These are phyloP conservation scores for Scaptomyza hsui DNA, from an alignment of 1,140 invertebrate species.

Conservation along the genomic window DNA sequence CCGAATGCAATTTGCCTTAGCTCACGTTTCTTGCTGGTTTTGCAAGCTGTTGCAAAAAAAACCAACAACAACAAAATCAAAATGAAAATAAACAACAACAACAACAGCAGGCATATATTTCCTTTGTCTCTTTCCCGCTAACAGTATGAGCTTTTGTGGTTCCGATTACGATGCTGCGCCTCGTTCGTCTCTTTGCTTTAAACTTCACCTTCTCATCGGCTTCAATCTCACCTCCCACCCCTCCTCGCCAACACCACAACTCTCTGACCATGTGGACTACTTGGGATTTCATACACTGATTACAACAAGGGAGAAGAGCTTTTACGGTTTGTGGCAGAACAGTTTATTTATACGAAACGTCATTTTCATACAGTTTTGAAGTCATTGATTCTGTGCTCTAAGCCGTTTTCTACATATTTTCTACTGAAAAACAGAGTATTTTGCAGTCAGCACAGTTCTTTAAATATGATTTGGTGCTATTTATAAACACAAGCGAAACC, in stretches of 20 bases:
- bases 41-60: constrained; percentile 58
- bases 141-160: constrained; percentile 3
- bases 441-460: neutral
- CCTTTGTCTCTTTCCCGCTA: constrained; percentile 41
- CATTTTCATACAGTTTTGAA: too few relatives aligned
- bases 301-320: neutral
- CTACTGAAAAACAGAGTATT: neutral
- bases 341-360: too few relatives aligned
- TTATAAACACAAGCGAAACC: neutral
- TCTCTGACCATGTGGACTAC: neutral
- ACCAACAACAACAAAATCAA: neutral
- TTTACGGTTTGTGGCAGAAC: too few relatives aligned
- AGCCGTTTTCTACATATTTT: too few relatives aligned
- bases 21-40: constrained; percentile 67
- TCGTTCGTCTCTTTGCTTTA: neutral
- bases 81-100: constrained; percentile 10
- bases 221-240: too few relatives aligned
- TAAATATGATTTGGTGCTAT: neutral
- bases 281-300: neutral
- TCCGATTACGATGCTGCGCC: constrained; percentile 3
- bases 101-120: constrained; percentile 16
- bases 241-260: neutral
- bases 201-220: neutral
- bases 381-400: too few relatives aligned
- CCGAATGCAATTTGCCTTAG: constrained; percentile 42